These are phyloP conservation scores for Avahi laniger DNA, from an alignment of 2,797 vertebrate species.

Conservation along the genomic window DNA sequence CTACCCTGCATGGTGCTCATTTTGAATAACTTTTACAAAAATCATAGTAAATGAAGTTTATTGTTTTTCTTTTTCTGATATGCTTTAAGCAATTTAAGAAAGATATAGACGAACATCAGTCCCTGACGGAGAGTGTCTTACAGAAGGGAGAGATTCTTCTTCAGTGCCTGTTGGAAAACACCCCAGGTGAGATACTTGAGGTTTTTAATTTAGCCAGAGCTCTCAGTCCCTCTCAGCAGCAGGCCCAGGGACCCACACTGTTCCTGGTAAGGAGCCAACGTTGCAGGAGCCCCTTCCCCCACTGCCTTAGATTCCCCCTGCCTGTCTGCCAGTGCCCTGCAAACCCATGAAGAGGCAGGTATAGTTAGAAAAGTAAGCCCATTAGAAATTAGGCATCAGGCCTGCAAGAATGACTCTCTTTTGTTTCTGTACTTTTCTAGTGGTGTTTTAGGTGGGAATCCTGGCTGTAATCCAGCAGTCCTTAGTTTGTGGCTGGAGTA, in stretches of 20 bases:
- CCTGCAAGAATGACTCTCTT: neutral
- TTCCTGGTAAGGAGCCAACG: neutral
- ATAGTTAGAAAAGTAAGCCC: neutral
- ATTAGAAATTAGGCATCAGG: neutral
- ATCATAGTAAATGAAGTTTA: slow-evolving; percentile 3
- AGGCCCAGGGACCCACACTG: neutral
- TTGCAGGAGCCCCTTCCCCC: neutral
- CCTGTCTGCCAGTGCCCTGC: neutral
- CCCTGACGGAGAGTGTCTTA: slow-evolving; percentile 89
- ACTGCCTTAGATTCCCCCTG: neutral
- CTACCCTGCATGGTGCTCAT: neutral
- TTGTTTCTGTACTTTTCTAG: neutral
- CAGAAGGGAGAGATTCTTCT: slow-evolving; percentile 91
- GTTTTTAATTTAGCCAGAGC: neutral
- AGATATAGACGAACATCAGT: slow-evolving; percentile 88
- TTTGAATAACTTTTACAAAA: slow-evolving; percentile 4
- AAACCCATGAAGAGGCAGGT: neutral
- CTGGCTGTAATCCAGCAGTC: neutral
- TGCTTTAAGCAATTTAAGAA: slow-evolving; percentile 90
- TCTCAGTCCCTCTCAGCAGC: neutral
- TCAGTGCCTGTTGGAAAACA: slow-evolving; percentile 87
- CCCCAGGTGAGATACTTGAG: slow-evolving; percentile 86
- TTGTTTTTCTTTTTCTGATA: slow-evolving; percentile 14
- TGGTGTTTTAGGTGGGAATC: neutral
- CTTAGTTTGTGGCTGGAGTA: neutral